These are phyloP conservation scores for Guaruba guarouba DNA, from an alignment of 2,113 vertebrate genomes.

Conservation along the genomic window DNA sequence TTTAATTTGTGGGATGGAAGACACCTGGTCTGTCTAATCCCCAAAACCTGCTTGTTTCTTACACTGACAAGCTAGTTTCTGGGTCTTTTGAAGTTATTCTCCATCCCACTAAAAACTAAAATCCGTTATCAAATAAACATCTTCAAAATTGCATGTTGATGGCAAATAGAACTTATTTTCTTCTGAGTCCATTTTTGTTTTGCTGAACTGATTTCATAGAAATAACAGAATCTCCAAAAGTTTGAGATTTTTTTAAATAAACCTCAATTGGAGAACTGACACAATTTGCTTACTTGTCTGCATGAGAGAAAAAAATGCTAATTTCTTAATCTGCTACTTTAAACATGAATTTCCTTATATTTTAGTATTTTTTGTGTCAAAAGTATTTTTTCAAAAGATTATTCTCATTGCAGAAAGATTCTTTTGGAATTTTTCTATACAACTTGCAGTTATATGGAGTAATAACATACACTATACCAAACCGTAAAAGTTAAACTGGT, in stretches of 20 bases:
- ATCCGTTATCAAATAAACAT: not conserved
- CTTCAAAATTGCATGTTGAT: not conserved
- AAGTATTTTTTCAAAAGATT: not conserved
- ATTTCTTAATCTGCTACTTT: not conserved
- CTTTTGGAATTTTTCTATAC: not conserved
- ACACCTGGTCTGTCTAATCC: not conserved
- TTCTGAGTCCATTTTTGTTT: not conserved
- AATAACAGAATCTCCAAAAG: not conserved
- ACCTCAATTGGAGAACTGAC: not conserved
- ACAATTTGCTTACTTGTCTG: not conserved
- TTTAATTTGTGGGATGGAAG: not conserved
- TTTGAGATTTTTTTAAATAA: not conserved
- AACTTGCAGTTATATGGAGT: not conserved
- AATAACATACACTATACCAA: constrained; percentile 1
- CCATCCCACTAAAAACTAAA: not conserved
- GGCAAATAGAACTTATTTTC: not conserved
- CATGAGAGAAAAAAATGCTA: not conserved
- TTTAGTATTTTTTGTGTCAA: not conserved
- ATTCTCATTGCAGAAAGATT: not conserved
- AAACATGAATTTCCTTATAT: not conserved
- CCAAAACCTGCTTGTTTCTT: not conserved
- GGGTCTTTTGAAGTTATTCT: not conserved
- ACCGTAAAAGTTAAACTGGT: constrained; percentile 28
- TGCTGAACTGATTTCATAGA: not conserved
- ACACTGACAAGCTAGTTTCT: not conserved